Evolutionary conservation across 2,888 invertebrate genomes (phyloP).

Genomic region (Xestobium rufovillosum): DNA sequence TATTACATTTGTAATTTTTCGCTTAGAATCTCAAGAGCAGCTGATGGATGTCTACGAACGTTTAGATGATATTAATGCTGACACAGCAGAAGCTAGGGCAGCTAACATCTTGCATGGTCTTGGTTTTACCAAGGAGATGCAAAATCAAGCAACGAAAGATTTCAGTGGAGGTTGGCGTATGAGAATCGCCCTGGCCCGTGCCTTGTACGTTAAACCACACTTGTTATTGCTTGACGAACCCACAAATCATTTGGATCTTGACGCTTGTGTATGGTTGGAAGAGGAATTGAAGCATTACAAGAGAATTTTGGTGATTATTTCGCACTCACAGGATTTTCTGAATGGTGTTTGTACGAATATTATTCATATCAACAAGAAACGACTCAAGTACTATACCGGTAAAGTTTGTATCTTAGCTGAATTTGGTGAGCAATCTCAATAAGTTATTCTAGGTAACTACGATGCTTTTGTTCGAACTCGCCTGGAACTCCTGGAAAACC

Average conservation of each 20-base stretch:
- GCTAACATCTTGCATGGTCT: slow-evolving; percentile 94
- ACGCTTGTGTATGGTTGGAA: slow-evolving; percentile 99
- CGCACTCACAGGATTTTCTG: slow-evolving; percentile 98
- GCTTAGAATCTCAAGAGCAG: slow-evolving; percentile 81
- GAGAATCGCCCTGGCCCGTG: slow-evolving; percentile 95
- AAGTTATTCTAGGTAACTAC: slow-evolving; percentile 58
- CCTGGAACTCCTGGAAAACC: slow-evolving; percentile 92
- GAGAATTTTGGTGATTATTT: slow-evolving; percentile 93
- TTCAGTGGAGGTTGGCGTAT: slow-evolving; percentile 97
- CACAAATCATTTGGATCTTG: slow-evolving; percentile 96
- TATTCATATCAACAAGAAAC: slow-evolving; percentile 88
- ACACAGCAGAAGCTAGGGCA: slow-evolving; percentile 90
- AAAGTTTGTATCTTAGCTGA: slow-evolving; percentile 12
- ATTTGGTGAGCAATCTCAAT: background rate
- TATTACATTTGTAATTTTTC: too few species aligned
- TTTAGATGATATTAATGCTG: slow-evolving; percentile 92
- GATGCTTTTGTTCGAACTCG: slow-evolving; percentile 93
- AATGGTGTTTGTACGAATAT: slow-evolving; percentile 97
- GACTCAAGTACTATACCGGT: slow-evolving; percentile 90
- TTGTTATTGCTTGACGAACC: slow-evolving; percentile 94
- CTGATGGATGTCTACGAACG: slow-evolving; percentile 97
- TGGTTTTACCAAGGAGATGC: slow-evolving; percentile 86
- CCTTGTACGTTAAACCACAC: slow-evolving; percentile 96
- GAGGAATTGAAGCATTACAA: slow-evolving; percentile 96
- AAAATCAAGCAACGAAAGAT: slow-evolving; percentile 76